A percentile compares a stretch with the other conserved stretches of the same genome.
These are phyloP conservation scores for Seriola quinqueradiata DNA, from an alignment of 2,113 vertebrate genomes.

Conservation along the genomic window DNA sequence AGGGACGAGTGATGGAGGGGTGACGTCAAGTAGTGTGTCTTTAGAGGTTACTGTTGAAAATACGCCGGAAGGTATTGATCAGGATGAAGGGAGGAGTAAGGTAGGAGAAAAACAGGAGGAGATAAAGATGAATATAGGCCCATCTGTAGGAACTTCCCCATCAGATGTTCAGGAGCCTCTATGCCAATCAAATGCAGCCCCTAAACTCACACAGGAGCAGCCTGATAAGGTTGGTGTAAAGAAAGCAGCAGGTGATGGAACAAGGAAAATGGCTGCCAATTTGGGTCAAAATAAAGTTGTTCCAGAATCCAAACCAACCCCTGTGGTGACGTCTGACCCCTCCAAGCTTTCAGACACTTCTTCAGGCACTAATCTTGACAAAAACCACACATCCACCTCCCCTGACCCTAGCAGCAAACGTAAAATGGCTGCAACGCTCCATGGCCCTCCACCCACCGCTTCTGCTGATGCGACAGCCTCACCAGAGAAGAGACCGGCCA, in stretches of 20 bases:
- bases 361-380: constrained; percentile 57
- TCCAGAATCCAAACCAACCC: constrained; percentile 57
- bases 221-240: constrained; percentile 49
- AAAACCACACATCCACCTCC: constrained; percentile 56
- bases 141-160: constrained; percentile 69
- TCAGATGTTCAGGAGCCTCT: constrained; percentile 67
- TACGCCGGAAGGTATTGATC: constrained; percentile 46
- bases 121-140: constrained; percentile 48
- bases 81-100: constrained; percentile 47
- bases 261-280: constrained; percentile 67
- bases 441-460: constrained; percentile 44
- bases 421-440: constrained; percentile 79
- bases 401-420: constrained; percentile 75
- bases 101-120: constrained; percentile 49
- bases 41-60: constrained; percentile 84
- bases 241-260: constrained; percentile 56
- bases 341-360: constrained; percentile 63
- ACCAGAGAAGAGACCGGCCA: constrained; percentile 56
- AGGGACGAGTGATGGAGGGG: constrained; percentile 65
- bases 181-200: constrained; percentile 44
- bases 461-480: constrained; percentile 38
- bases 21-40: constrained; percentile 80
- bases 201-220: constrained; percentile 56
- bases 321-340: constrained; percentile 34
- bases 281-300: constrained; percentile 70